These are phyloP conservation scores for Etheostoma spectabile DNA, from an alignment of 2,113 vertebrate genomes.

Conservation along the genomic window DNA sequence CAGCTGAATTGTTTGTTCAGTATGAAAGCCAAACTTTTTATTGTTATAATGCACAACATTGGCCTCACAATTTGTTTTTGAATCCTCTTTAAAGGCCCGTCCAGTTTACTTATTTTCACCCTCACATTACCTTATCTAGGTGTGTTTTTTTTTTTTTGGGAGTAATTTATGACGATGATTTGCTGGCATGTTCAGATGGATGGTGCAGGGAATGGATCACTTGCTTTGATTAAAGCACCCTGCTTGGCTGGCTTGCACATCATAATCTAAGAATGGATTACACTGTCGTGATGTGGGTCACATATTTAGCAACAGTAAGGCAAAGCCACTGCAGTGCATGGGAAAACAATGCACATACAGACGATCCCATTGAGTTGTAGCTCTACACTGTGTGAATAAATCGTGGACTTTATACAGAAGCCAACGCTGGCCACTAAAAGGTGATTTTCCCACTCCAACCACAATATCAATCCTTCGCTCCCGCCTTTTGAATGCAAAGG, in stretches of 20 bases:
- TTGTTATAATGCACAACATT: slow-evolving; percentile 1
- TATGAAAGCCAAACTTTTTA: slow-evolving; percentile 1
- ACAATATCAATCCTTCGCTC: slow-evolving; percentile 23
- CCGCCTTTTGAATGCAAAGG: slow-evolving; percentile 44
- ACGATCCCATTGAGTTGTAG: slow-evolving; percentile 40
- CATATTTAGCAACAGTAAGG: slow-evolving; percentile 71
- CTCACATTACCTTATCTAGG: slow-evolving; percentile 50
- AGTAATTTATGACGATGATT: slow-evolving; percentile 57
- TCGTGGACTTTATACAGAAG: slow-evolving; percentile 47
- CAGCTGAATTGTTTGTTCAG: neutral
- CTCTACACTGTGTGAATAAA: slow-evolving; percentile 49
- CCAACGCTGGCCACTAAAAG: slow-evolving; percentile 46
- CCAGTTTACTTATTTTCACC: slow-evolving; percentile 40
- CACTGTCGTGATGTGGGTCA: slow-evolving; percentile 79
- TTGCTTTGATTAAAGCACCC: slow-evolving; percentile 80
- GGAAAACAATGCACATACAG: slow-evolving; percentile 14
- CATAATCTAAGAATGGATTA: slow-evolving; percentile 81
- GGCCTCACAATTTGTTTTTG: slow-evolving; percentile 31
- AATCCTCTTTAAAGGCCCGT: slow-evolving; percentile 26
- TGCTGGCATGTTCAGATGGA: slow-evolving; percentile 70
- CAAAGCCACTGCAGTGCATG: slow-evolving; percentile 36
- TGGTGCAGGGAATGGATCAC: slow-evolving; percentile 75
- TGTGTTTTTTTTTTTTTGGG: slow-evolving; percentile 29
- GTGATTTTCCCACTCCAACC: slow-evolving; percentile 58
- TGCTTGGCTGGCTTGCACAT: slow-evolving; percentile 76